These are phyloP conservation scores for Cosmia pyralina DNA, from an alignment of 2,888 invertebrate species.

Conservation along the genomic window DNA sequence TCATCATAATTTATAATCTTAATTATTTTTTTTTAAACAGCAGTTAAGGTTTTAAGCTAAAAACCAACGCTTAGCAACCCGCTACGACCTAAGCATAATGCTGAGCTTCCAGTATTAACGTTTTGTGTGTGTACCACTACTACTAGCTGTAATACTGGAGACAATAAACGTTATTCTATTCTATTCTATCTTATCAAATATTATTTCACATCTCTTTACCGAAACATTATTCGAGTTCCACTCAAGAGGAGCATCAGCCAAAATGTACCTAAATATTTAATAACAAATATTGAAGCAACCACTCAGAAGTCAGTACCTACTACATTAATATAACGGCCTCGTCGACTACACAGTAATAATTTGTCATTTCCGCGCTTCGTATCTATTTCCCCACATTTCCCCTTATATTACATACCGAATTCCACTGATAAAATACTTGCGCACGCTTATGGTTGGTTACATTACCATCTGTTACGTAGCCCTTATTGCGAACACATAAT, in stretches of 20 bases:
- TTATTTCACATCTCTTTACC: background rate
- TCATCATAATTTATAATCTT: too few relatives aligned
- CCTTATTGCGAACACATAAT: conserved; percentile 35
- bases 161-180: too few relatives aligned
- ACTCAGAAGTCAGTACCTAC: conserved; percentile 21
- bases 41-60: too few relatives aligned
- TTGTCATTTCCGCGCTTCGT: conserved; percentile 61
- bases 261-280: conserved; percentile 40
- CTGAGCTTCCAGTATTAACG: too few relatives aligned
- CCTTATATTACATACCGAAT: conserved; percentile 65
- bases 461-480: conserved; percentile 66
- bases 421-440: conserved; percentile 61
- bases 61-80: too few relatives aligned
- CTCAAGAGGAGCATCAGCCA: background rate
- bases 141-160: too few relatives aligned
- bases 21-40: too few relatives aligned
- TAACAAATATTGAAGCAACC: conserved; percentile 40
- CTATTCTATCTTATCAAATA: too few relatives aligned
- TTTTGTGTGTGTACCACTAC: too few relatives aligned
- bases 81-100: too few relatives aligned
- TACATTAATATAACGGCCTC: conserved; percentile 51
- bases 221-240: background rate
- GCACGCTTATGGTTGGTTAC: conserved; percentile 70
- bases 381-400: conserved; percentile 58
- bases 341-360: conserved; percentile 59